phyloP scores from a whole-genome alignment of 2,888 invertebrate species.

The Platycheirus albimanus region DNA sequence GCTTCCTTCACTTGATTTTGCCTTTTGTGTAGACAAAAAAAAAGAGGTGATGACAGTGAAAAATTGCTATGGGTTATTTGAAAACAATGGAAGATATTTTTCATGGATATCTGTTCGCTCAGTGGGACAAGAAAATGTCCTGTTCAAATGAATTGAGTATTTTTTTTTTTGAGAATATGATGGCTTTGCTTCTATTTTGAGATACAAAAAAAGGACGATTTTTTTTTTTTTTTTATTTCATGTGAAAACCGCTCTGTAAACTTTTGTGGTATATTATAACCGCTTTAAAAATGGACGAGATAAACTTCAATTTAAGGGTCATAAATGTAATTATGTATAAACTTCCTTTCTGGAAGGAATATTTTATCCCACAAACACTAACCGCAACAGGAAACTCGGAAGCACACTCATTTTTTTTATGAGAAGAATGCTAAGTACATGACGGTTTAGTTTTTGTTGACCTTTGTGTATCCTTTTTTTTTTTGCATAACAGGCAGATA shows the following conservation, averaged over 20 bases:
- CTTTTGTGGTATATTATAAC: too few species aligned
- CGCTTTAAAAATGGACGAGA: too few species aligned
- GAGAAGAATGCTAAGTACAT: too few species aligned
- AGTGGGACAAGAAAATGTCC: constrained; percentile 26
- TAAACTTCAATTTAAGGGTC: too few species aligned
- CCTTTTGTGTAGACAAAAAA: background rate
- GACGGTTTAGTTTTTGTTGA: too few species aligned
- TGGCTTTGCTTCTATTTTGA: constrained; percentile 19
- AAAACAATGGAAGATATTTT: constrained; percentile 42
- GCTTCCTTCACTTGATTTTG: background rate
- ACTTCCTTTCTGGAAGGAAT: background rate
- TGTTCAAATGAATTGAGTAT: constrained; percentile 17
- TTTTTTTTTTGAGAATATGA: constrained; percentile 16
- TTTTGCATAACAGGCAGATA: too few species aligned
- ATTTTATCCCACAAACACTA: background rate
- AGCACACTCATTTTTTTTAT: too few species aligned
- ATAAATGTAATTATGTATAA: background rate
- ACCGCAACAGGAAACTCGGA: too few species aligned
- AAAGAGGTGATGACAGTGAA: constrained; percentile 39
- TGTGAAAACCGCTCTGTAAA: too few species aligned
- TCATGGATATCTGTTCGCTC: constrained; percentile 32
- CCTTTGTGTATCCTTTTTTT: too few species aligned
- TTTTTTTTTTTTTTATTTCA: too few species aligned
- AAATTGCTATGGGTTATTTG: constrained; percentile 43
- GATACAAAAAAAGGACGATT: background rate